These are phyloP conservation scores for Siniperca chuatsi DNA, from an alignment of 2,113 vertebrate genomes.

Conservation along the genomic window DNA sequence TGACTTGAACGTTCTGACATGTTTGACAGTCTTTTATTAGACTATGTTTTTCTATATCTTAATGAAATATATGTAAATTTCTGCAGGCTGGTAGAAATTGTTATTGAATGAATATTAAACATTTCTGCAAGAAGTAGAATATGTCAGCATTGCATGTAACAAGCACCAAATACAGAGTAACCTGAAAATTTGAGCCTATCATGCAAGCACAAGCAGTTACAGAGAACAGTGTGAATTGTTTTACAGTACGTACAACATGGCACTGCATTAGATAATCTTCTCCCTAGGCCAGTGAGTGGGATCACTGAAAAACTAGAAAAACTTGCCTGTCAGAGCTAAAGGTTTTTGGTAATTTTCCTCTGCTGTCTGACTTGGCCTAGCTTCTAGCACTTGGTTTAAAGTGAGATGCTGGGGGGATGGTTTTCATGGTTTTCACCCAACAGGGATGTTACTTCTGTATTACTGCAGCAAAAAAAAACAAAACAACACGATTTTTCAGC, in stretches of 20 bases:
- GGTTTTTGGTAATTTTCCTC: not conserved
- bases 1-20: not conserved
- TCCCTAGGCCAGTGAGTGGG: too few relatives aligned
- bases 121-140: not conserved
- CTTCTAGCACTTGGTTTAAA: not conserved
- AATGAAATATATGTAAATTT: not conserved
- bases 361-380: not conserved
- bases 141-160: not conserved
- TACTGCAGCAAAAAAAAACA: not conserved
- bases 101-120: not conserved
- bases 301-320: not conserved
- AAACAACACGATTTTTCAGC: not conserved
- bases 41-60: not conserved
- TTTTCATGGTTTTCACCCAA: not conserved
- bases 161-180: not conserved
- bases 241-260: not conserved
- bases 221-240: not conserved
- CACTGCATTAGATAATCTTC: not conserved
- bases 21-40: not conserved
- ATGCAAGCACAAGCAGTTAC: not conserved
- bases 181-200: not conserved
- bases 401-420: not conserved
- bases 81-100: not conserved
- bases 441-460: not conserved
- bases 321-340: not conserved